Conservation (phyloP, 2,888 invertebrate genomes). For the Habroteleia sp. region DNA sequence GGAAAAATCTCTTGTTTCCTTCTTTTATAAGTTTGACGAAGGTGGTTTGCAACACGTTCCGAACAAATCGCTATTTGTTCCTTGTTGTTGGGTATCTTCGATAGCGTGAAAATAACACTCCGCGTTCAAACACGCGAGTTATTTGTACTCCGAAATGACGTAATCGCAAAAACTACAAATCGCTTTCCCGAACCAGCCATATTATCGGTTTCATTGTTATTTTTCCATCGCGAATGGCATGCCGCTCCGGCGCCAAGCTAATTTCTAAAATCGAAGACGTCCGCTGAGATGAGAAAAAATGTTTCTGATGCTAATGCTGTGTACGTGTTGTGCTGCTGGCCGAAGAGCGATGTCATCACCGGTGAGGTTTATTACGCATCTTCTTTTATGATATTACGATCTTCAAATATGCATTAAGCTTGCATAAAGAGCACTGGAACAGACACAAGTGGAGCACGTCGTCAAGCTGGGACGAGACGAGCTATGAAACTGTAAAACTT, state of each 20-base stretch:
- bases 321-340: constrained; percentile 32
- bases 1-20: constrained; percentile 43
- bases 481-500: constrained; percentile 70
- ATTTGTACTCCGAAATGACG: constrained; percentile 30
- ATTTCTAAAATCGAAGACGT: constrained; percentile 11
- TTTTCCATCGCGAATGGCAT: constrained; percentile 16
- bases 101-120: constrained; percentile 34
- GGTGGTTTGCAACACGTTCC: constrained; percentile 28
- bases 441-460: constrained; percentile 52
- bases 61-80: constrained; percentile 59
- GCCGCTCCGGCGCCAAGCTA: constrained; percentile 17
- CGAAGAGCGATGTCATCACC: constrained; percentile 46
- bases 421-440: constrained; percentile 65
- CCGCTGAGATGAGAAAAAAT: constrained; percentile 8
- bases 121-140: constrained; percentile 20
- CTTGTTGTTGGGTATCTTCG: constrained; percentile 17
- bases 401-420: constrained; percentile 70
- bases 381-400: constrained; percentile 69
- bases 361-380: constrained; percentile 66
- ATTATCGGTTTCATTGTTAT: constrained; percentile 25
- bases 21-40: constrained; percentile 38
- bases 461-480: constrained; percentile 58
- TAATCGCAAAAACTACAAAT: constrained; percentile 33
- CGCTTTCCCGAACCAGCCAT: constrained; percentile 11
- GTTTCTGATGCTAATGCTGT: constrained; percentile 21